These are phyloP conservation scores for Emydoidea blandingii DNA, from an alignment of 2,797 vertebrate species.

Conservation along the genomic window DNA sequence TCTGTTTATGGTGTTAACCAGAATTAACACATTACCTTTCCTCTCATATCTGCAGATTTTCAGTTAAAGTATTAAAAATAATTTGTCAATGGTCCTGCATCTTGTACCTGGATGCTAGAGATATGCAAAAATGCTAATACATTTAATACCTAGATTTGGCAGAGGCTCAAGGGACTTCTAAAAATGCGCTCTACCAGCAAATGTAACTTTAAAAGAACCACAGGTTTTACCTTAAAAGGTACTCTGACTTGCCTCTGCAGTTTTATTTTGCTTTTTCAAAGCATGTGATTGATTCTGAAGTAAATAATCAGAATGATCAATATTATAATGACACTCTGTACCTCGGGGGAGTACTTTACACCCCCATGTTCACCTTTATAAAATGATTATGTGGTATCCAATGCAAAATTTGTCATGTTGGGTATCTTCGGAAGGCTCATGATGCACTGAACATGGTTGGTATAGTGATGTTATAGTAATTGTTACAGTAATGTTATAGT, in stretches of 20 bases:
- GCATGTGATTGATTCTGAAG: background rate
- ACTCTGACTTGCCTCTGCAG: background rate
- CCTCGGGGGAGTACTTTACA: no score
- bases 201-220: background rate
- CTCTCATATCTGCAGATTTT: background rate
- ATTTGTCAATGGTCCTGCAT: background rate
- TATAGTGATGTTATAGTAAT: no score
- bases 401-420: no score
- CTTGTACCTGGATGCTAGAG: background rate
- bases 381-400: no score
- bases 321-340: background rate
- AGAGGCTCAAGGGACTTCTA: background rate
- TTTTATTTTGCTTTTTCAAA: background rate
- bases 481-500: no score
- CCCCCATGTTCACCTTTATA: no score
- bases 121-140: background rate
- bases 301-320: background rate
- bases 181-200: background rate
- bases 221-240: background rate
- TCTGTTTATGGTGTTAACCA: background rate
- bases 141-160: background rate
- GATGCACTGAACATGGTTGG: no score
- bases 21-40: background rate
- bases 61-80: constrained; percentile 13
- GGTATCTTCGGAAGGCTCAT: no score